Evolutionary conservation across 1,140 invertebrate genomes (phyloP), one percentile per base, ranked within the genome.

Genomic region (Conus betulinus): DNA sequence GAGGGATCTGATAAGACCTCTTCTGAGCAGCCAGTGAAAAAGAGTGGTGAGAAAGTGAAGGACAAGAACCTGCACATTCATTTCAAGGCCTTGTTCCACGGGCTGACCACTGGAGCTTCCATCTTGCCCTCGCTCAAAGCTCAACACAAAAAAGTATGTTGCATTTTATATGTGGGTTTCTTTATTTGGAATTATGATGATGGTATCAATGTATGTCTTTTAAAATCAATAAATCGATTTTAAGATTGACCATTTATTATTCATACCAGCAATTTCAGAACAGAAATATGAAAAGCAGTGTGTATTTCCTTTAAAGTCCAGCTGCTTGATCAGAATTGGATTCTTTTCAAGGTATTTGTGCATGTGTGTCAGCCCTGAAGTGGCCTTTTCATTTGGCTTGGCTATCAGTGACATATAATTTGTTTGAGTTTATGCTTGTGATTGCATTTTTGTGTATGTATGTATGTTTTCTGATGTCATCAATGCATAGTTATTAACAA

Each of bases 71-170:
- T 78, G 11, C 93, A 95, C 63, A 93, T 96, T 39, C 95, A 96
- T 84, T 94, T 96, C 86, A 96, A 95, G 91, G 94, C 95, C 86
- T 93, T 95, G 71, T 90, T 96, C 71, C 95, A 98, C 96, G 98
- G 97, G 91, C 95, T 98, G 67, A 98, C 97, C 90, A 97, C 99
- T 74, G 98, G 98, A 81, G 98, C 98, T 1, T 98, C 99, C 3
- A 94, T 99, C 20, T 94, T 99, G 90, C 99, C 99, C 0, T 99
- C 98, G 0, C 96, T 99, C 0, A 98, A 98, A 96, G 98, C 98
- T 5, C 98, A 99, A 93, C 99, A 99, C 95, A 94, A 94, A 92
- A 94, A 94, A 92, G 93, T 96, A 90, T 74, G 57, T 15, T 60
- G 39, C 39, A 39, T 39, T 39, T 39, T 39, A 39, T 39, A 39